phyloP scores from a whole-genome alignment of 2,797 vertebrate genomes.

The Sphenodon punctatus region DNA sequence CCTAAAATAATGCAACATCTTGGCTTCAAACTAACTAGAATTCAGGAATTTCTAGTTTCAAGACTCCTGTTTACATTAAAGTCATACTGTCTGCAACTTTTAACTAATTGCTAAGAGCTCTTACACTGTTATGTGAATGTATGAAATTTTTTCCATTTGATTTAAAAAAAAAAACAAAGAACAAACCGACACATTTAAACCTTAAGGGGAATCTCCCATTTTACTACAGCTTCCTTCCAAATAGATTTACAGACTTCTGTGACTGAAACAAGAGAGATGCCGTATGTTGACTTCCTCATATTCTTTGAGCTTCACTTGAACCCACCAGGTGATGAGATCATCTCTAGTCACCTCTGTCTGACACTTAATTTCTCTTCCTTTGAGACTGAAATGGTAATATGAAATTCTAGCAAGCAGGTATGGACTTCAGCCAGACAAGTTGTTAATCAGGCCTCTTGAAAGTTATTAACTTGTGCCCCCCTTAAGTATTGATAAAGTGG shows the following conservation, averaged over 20 bases:
- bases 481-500: too few species aligned
- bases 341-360: constrained; percentile 13
- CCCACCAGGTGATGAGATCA: constrained; percentile 53
- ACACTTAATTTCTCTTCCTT: constrained; percentile 11
- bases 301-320: neutral
- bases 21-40: neutral
- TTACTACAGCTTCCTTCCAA: constrained; percentile 22
- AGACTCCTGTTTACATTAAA: neutral
- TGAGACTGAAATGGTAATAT: neutral
- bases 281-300: constrained; percentile 23
- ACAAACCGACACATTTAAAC: constrained; percentile 8
- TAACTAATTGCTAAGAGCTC: constrained; percentile 44
- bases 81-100: neutral
- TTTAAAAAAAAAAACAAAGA: neutral
- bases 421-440: neutral
- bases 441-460: too few species aligned
- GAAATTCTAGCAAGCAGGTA: neutral
- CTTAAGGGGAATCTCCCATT: constrained; percentile 21
- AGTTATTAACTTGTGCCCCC: too few species aligned
- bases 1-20: neutral
- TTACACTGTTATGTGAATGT: neutral
- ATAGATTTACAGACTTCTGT: constrained; percentile 17
- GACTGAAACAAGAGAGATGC: constrained; percentile 44
- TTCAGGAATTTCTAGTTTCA: constrained; percentile 33
- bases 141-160: constrained; percentile 41